Evolutionary conservation across 2,888 invertebrate species (phyloP).

Genomic region (Drosophila pseudotakahashii): DNA sequence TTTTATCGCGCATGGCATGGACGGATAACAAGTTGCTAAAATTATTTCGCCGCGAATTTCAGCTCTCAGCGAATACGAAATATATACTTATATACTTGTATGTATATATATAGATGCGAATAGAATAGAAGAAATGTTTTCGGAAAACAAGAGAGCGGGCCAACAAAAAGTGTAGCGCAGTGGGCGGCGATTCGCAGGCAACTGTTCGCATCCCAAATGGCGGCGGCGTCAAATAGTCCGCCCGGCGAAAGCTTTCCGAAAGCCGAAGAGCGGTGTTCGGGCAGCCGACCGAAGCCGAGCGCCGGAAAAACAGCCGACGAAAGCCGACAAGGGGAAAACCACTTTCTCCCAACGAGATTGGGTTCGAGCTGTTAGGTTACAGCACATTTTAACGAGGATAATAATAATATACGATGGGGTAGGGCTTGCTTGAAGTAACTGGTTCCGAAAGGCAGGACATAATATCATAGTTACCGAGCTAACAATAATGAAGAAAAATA

Average conservation of each 20-base stretch:
- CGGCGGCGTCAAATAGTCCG: slow-evolving; percentile 54
- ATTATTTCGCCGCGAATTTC: slow-evolving; percentile 83
- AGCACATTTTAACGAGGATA: neutral
- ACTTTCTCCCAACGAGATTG: slow-evolving; percentile 9
- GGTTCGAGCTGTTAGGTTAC: neutral
- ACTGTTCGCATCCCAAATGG: slow-evolving; percentile 69
- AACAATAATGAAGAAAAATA: too few species aligned
- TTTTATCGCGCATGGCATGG: slow-evolving; percentile 85
- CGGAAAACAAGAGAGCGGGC: neutral
- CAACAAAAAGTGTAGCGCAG: slow-evolving; percentile 51
- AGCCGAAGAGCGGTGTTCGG: neutral
- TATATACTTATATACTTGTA: neutral
- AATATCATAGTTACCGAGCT: too few species aligned
- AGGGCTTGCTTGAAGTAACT: neutral
- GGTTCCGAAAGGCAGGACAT: neutral
- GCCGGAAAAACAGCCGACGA: slow-evolving; percentile 1
- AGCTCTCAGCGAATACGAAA: slow-evolving; percentile 64
- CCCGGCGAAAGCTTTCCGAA: slow-evolving; percentile 20
- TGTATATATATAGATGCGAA: neutral
- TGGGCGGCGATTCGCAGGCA: slow-evolving; percentile 74
- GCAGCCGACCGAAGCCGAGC: neutral
- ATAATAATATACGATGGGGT: neutral
- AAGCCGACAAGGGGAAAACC: neutral
- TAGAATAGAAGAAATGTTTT: neutral
- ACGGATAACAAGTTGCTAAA: slow-evolving; percentile 82